These are phyloP conservation scores for Botrylloides violaceus DNA, from an alignment of 23 tunicate genomes.

Conservation along the genomic window DNA sequence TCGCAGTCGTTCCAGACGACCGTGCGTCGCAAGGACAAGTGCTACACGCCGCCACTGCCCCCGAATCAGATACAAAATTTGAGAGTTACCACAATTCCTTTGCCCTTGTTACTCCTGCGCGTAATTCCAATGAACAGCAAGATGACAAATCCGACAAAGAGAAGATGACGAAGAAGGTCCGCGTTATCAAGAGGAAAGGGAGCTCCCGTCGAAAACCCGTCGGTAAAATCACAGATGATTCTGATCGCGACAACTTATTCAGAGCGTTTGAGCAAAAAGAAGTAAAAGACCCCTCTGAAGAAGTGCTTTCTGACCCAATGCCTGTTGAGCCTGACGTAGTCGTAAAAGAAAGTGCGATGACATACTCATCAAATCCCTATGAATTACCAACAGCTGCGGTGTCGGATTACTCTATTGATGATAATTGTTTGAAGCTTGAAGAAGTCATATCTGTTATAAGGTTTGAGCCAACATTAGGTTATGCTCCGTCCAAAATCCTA, in stretches of 20 bases:
- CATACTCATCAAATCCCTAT: not conserved
- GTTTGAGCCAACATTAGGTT: too few species aligned
- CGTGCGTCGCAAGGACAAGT: too few species aligned
- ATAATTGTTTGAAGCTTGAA: too few species aligned
- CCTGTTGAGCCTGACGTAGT: not conserved
- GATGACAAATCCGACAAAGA: not conserved
- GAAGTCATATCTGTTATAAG: too few species aligned
- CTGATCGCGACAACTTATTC: constrained; percentile 7
- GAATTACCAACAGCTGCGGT: not conserved
- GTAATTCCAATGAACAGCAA: too few species aligned
- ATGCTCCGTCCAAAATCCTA: too few species aligned
- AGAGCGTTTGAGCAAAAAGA: not conserved
- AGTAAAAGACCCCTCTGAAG: not conserved
- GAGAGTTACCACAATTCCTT: constrained; percentile 6
- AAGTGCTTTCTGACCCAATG: not conserved
- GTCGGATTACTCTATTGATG: not conserved
- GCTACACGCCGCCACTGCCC: too few species aligned
- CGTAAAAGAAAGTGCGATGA: not conserved
- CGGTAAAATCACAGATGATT: constrained; percentile 8
- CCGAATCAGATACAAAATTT: constrained; percentile 1
- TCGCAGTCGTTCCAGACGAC: too few species aligned
- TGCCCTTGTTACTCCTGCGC: not conserved
- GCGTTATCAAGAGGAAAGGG: constrained; percentile 23
- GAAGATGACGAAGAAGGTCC: not conserved
- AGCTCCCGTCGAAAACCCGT: constrained; percentile 9